Percentiles rank a stretch among this genome's conserved stretches.
These are phyloP conservation scores for Triplophysa rosa DNA, from an alignment of 2,113 vertebrate species.

Conservation along the genomic window DNA sequence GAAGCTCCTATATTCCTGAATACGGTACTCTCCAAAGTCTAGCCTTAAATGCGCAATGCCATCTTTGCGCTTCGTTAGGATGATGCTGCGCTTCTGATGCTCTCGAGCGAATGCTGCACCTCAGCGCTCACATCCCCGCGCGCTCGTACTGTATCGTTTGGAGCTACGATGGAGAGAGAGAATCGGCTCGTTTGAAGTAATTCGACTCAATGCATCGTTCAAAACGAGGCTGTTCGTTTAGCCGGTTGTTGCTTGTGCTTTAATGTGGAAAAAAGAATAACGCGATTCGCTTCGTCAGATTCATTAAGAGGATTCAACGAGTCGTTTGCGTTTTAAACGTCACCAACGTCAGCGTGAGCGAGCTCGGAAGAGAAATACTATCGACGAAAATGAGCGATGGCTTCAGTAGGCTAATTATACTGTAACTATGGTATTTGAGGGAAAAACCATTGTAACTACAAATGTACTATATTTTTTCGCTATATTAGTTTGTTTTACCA, in stretches of 20 bases:
- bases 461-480: too few species aligned
- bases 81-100: conserved; percentile 29
- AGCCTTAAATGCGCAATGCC: conserved; percentile 47
- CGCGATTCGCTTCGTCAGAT: neutral
- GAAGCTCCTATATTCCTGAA: conserved; percentile 42
- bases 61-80: neutral
- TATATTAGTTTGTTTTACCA: too few species aligned
- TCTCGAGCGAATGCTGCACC: conserved; percentile 24
- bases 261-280: neutral
- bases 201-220: neutral
- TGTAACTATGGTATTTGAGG: too few species aligned
- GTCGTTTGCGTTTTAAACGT: neutral
- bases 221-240: neutral
- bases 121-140: conserved; percentile 11
- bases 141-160: neutral
- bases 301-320: neutral
- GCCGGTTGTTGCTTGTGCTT: neutral
- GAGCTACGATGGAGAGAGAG: neutral
- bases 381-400: too few species aligned
- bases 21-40: conserved; percentile 45
- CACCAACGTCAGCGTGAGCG: too few species aligned
- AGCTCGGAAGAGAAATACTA: too few species aligned
- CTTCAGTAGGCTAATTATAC: too few species aligned
- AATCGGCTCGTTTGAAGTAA: neutral
- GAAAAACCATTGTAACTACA: too few species aligned